These are phyloP conservation scores for Molossus alvarezi DNA, from an alignment of 2,797 vertebrate species.

Conservation along the genomic window DNA sequence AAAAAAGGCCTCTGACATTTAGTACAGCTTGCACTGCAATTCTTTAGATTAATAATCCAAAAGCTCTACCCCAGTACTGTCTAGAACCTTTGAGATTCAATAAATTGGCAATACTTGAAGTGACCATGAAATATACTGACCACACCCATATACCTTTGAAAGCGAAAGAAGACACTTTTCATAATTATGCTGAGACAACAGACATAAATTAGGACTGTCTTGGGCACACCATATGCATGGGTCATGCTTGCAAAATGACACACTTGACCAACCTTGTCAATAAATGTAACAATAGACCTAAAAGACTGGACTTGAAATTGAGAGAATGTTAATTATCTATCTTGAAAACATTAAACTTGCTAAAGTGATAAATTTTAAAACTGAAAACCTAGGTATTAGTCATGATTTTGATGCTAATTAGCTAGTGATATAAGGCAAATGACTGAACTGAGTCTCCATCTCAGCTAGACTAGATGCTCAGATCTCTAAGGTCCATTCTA, in stretches of 20 bases:
- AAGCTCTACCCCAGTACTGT: background rate
- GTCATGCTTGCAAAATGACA: slow-evolving; percentile 41
- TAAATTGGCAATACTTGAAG: background rate
- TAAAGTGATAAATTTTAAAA: slow-evolving; percentile 45
- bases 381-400: background rate
- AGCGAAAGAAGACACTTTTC: background rate
- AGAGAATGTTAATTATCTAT: background rate
- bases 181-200: background rate
- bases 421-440: slow-evolving; percentile 5
- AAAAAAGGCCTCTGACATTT: background rate
- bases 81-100: slow-evolving; percentile 1
- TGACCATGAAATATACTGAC: background rate
- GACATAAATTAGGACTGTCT: background rate
- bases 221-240: background rate
- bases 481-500: slow-evolving; percentile 30
- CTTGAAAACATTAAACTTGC: slow-evolving; percentile 65
- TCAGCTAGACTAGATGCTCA: background rate
- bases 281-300: background rate
- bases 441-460: background rate
- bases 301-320: slow-evolving; percentile 64
- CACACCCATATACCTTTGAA: background rate
- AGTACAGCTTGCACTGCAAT: background rate
- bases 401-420: slow-evolving; percentile 40
- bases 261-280: background rate
- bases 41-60: slow-evolving; percentile 30